phyloP scores from a whole-genome alignment of 2,888 invertebrate genomes.

The Apodemia duryi region DNA sequence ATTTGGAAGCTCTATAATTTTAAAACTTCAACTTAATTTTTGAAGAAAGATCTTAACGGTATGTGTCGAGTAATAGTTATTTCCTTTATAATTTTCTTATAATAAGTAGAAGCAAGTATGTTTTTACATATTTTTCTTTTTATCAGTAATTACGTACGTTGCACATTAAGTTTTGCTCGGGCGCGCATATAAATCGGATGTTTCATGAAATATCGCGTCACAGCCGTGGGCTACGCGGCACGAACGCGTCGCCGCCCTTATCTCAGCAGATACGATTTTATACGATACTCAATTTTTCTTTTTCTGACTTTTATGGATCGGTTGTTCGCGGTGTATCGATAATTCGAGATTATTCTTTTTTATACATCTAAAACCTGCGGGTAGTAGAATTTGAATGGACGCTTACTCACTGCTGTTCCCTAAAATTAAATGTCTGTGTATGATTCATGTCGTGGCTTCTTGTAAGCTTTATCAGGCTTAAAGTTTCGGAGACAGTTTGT shows the following conservation, averaged over 20 bases:
- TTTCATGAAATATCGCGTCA: slow-evolving; percentile 73
- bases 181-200: slow-evolving; percentile 73
- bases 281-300: slow-evolving; percentile 70
- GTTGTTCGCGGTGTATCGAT: slow-evolving; percentile 71
- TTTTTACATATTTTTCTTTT: slow-evolving; percentile 40
- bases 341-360: slow-evolving; percentile 55
- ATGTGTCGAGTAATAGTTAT: slow-evolving; percentile 17
- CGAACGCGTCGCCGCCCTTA: slow-evolving; percentile 66
- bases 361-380: slow-evolving; percentile 29
- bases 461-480: slow-evolving; percentile 32
- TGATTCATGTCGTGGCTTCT: slow-evolving; percentile 26
- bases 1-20: not conserved
- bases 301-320: slow-evolving; percentile 74
- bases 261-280: slow-evolving; percentile 72
- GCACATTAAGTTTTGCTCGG: slow-evolving; percentile 67
- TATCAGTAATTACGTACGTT: slow-evolving; percentile 64
- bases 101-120: slow-evolving; percentile 21
- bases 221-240: slow-evolving; percentile 70
- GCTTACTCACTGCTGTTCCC: slow-evolving; percentile 20
- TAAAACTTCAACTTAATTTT: not conserved
- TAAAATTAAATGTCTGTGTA: slow-evolving; percentile 21
- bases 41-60: not conserved
- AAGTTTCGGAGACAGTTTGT: slow-evolving; percentile 33
- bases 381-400: slow-evolving; percentile 16
- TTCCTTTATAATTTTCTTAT: slow-evolving; percentile 16